Evolutionary conservation across 2,113 vertebrate species (phyloP).

Genomic region (Meriones unguiculatus): DNA sequence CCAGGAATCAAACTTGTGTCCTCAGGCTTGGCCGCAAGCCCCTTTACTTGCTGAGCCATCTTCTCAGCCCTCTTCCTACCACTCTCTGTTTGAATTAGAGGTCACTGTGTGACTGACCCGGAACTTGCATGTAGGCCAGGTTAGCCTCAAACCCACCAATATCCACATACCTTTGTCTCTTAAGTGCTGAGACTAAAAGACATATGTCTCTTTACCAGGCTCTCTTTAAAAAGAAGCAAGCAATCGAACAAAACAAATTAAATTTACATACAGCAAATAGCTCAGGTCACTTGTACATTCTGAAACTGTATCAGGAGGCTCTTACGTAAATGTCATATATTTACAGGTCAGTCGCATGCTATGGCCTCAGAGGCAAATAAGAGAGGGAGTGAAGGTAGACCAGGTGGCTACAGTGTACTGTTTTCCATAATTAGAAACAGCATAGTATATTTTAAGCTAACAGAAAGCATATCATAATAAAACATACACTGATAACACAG

Average conservation of each 20-base stretch:
- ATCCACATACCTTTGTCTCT: too few relatives aligned
- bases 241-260: neutral
- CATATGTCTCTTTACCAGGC: too few relatives aligned
- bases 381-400: neutral
- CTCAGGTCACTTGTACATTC: neutral
- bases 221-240: neutral
- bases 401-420: neutral
- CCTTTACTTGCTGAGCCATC: neutral
- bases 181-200: too few relatives aligned
- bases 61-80: neutral
- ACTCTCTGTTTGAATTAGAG: neutral
- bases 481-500: neutral
- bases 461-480: neutral
- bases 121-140: neutral
- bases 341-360: neutral
- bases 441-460: neutral
- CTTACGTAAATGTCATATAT: neutral
- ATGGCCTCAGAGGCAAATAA: too few relatives aligned
- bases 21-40: neutral
- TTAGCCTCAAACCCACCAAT: neutral
- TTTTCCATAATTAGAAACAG: neutral
- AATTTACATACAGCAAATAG: neutral
- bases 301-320: neutral
- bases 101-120: neutral
- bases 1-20: neutral